Conservation (phyloP, 2,888 invertebrate species). For the Dolichopus griseipennis region DNA sequence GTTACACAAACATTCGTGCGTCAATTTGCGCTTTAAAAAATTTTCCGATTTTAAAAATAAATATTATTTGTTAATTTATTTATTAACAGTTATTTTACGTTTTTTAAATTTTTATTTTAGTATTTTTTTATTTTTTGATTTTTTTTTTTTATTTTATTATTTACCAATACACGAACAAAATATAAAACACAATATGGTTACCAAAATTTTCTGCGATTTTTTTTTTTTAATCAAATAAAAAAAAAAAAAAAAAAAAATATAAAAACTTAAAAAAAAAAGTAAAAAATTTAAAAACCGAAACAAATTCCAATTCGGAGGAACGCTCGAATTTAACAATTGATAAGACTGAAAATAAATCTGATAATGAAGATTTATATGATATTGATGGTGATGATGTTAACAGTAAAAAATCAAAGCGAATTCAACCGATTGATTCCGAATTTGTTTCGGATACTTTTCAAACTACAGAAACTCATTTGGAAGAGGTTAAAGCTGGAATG, state of each 20-base stretch:
- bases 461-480: slow-evolving; percentile 56
- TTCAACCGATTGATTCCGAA: slow-evolving; percentile 49
- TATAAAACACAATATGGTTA: slow-evolving; percentile 18
- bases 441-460: slow-evolving; percentile 70
- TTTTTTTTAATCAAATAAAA: slow-evolving; percentile 13
- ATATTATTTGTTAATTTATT: slow-evolving; percentile 15
- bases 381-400: slow-evolving; percentile 7
- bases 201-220: background rate
- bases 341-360: slow-evolving; percentile 14
- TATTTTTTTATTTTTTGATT: slow-evolving; percentile 23
- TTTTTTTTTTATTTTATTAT: slow-evolving; percentile 38
- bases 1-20: too few relatives aligned
- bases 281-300: slow-evolving; percentile 14
- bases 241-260: slow-evolving; percentile 17
- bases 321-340: slow-evolving; percentile 10
- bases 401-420: slow-evolving; percentile 20
- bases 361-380: slow-evolving; percentile 15
- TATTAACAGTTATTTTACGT: slow-evolving; percentile 25
- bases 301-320: slow-evolving; percentile 8
- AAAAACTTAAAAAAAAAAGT: slow-evolving; percentile 17
- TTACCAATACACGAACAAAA: slow-evolving; percentile 32
- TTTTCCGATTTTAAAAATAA: background rate
- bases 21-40: too few relatives aligned
- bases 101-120: slow-evolving; percentile 47
- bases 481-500: slow-evolving; percentile 68